phyloP scores from a whole-genome alignment of 2,888 invertebrate genomes.

The Aporophyla nigra region DNA sequence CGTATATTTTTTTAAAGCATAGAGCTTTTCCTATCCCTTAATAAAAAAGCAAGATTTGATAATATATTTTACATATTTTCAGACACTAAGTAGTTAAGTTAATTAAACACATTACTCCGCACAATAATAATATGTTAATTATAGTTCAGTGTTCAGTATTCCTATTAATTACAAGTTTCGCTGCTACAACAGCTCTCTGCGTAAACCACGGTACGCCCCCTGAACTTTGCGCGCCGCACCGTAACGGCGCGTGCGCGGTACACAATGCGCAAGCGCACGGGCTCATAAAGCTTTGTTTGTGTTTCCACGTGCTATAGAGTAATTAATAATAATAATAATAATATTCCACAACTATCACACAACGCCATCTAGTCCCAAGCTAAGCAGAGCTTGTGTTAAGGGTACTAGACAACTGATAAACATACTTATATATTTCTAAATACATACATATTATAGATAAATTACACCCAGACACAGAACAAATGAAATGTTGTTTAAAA shows the following conservation, averaged over 20 bases:
- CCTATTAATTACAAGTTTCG: constrained; percentile 55
- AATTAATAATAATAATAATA: no score
- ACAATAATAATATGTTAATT: neutral
- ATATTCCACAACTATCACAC: no score
- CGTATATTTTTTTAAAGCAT: neutral
- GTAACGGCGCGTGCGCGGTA: constrained; percentile 59
- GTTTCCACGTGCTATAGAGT: constrained; percentile 18
- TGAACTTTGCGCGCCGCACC: constrained; percentile 42
- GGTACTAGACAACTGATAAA: no score
- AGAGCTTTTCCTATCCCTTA: no score
- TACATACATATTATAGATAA: no score
- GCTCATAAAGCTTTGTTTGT: constrained; percentile 37
- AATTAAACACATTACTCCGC: neutral
- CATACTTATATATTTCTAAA: no score
- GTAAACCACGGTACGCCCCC: constrained; percentile 37
- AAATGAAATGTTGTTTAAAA: constrained; percentile 23
- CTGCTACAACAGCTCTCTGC: constrained; percentile 35
- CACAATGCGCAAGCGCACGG: constrained; percentile 40
- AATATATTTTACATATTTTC: neutral
- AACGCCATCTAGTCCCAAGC: no score
- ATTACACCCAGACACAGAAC: no score
- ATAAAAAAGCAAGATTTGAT: no score
- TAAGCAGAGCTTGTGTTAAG: no score
- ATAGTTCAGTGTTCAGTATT: constrained; percentile 8
- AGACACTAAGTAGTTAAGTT: neutral